Base-by-base conservation (phyloP, 1,140 invertebrate species). In the Apis florea region DNA sequence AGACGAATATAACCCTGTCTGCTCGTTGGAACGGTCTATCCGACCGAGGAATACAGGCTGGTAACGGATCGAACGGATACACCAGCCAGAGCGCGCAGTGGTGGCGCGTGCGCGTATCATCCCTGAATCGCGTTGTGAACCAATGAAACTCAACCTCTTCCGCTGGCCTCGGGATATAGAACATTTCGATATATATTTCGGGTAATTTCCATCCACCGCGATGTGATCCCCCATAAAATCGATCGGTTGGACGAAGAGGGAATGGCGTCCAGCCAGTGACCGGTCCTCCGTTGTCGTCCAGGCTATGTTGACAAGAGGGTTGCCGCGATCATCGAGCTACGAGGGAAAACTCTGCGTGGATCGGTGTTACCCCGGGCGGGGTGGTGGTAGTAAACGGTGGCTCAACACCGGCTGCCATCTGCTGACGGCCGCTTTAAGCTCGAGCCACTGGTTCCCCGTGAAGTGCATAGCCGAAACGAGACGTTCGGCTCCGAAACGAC, bases 391-490 rank as follows among this genome's bases (percentile, higher is more conserved):
- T 73, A 72, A 86, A 79, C 69, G 84, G 84, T 80, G 76, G 85
- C 63, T 79, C 84, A 66, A 79, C 58, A 71, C 51, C 79, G 76
- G 80, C 63, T 77, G 91, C 83, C 91, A 92, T 92, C 92, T 93
- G 91, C 84, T 90, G 89, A 82, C 47, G 79, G 71, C 79, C 68
- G 63, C 11, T 70, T 56, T 63, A 92, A 90, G 85, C 85, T 80
- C 72, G 84, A 81, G 82, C 85, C 89, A 89, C 90, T 88, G 77
- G 88, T 91, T 89, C 89, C 90, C 91, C 91, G 89, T 90, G 92
- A 88, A 93, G 90, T 90, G 90, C 91, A 92, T 84, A 84, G 84
- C 90, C 90, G 88, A 91, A 91, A 90, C 85, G 89, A 90, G 91
- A 82, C 83, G 74, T 66, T 72, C 75, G 56, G 59, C 75, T 26